Base-by-base conservation (phyloP, 2,888 invertebrate genomes). In the Plagiodera versicolora region DNA sequence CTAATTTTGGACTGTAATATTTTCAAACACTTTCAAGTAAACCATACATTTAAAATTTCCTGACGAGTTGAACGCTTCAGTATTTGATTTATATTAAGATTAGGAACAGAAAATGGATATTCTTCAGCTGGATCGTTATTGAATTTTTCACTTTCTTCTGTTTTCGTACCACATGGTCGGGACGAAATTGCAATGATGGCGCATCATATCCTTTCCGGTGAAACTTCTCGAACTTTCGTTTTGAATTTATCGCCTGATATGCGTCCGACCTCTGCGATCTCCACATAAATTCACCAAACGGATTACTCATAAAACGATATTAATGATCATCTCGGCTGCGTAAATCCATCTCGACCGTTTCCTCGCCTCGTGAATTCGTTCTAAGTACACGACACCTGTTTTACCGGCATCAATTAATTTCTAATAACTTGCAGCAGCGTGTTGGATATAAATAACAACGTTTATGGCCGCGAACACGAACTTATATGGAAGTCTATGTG, bases 181-280 rank as follows among this genome's bases (percentile, higher is more conserved):
- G n/a, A n/a, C n/a, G n/a, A n/a, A n/a, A n/a, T n/a, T n/a, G n/a
- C n/a, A n/a, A n/a, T n/a, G n/a, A n/a, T n/a, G n/a, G n/a, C n/a
- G n/a, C n/a, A n/a, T n/a, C n/a, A n/a, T n/a, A n/a, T n/a, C n/a
- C n/a, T n/a, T n/a, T n/a, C 49, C 44, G 56, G 59, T 55, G 64
- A 64, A 64, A 64, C 61, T 56, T 58, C 61, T 64, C 55, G 48
- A 61, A 64, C 64, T 64, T 64, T 64, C 64, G 49, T 61, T 64
- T 64, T 61, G 61, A 58, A 61, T 59, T 61, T 64, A 61, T 56
- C 18, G 35, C 35, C 44, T 44, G 44, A 44, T 8, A 35, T 39
- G 39, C 20, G 1, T 18, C 17, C 4, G 16, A 46, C 19, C 19
- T 18, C 45, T 18, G 10, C 46, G 46, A 18, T 18, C 18, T 18